A percentile compares a stretch with the other conserved stretches of the same genome.
Evolutionary conservation across 2,888 invertebrate species (phyloP).

Genomic region (Holacanthella duospinosa): DNA sequence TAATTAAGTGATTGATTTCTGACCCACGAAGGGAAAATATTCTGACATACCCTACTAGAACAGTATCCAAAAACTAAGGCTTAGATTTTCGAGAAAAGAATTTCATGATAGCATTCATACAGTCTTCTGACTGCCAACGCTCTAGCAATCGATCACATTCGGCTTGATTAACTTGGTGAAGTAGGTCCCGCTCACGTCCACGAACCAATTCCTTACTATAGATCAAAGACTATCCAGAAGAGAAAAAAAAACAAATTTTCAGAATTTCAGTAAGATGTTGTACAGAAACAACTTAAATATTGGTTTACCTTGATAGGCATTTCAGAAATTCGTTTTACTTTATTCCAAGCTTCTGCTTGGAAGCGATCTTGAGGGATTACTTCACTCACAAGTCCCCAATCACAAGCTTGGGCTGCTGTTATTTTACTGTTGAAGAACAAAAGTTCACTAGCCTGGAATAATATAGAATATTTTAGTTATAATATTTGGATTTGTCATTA

Average conservation of each 20-base stretch:
- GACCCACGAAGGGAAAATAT: no score
- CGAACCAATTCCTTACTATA: slow-evolving; percentile 61
- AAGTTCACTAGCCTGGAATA: slow-evolving; percentile 47
- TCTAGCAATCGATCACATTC: slow-evolving; percentile 59
- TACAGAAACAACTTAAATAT: not conserved
- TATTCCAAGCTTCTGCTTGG: slow-evolving; percentile 49
- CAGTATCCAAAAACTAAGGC: no score
- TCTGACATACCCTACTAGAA: no score
- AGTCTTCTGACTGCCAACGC: slow-evolving; percentile 57
- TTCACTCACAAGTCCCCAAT: slow-evolving; percentile 65
- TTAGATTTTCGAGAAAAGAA: slow-evolving; percentile 43
- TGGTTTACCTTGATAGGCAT: slow-evolving; percentile 40
- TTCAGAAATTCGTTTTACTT: slow-evolving; percentile 40
- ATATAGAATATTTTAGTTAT: not conserved
- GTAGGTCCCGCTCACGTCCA: slow-evolving; percentile 48
- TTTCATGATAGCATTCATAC: slow-evolving; percentile 50
- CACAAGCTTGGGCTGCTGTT: slow-evolving; percentile 64
- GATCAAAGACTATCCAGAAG: slow-evolving; percentile 48
- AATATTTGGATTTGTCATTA: not conserved
- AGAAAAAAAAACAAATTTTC: slow-evolving; percentile 9
- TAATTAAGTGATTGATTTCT: no score
- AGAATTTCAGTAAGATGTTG: no score
- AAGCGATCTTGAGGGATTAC: slow-evolving; percentile 58
- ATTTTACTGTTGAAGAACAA: slow-evolving; percentile 63
- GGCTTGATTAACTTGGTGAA: slow-evolving; percentile 55